Base-by-base conservation (phyloP, 2,888 invertebrate species). In the Syrista parreyssii region DNA sequence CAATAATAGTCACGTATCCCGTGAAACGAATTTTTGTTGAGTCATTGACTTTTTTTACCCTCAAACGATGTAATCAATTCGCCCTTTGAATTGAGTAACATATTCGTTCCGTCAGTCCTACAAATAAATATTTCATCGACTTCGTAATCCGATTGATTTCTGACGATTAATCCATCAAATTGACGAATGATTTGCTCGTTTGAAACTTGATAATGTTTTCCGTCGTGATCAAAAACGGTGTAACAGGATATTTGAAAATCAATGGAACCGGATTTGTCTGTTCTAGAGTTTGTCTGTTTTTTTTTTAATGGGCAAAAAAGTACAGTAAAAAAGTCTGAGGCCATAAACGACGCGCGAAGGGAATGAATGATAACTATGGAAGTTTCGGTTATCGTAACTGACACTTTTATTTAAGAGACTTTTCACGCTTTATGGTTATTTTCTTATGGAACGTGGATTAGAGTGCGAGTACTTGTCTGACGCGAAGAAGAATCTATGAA, bases 81-180 rank as follows among this genome's bases (percentile, higher is more conserved):
- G n/a, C 88, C 89, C 74, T 85, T 84, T 33, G 84, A 84, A 81
- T 84, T 86, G 77, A 88, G 82, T 69, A 90, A 81, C 79, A 84
- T 86, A 81, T 87, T 84, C 74, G 88, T 90, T 76, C 90, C 90
- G 78, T 90, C 91, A 68, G 82, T 87, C 68, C 91, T 87, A 12
- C 87, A 83, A 40, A 83, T 86, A 81, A 90, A 89, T 85, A 86
- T 88, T 85, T 90, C 89, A 80, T 84, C 83, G 79, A 84, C 83
- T 81, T 87, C 87, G 83, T 88, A 88, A 83, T 89, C 87, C 79
- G 87, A 88, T 75, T 82, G 85, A 79, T 82, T 83, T 81, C 87
- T 89, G 78, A 88, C 84, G 74, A 89, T 87, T 82, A 88, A 87
- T 86, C 85, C 87, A 85, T 90, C 86, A 81, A 87, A 85, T 79